Evolutionary conservation across 1,140 invertebrate genomes (phyloP).

Genomic region (Diabrotica undecimpunctata): DNA sequence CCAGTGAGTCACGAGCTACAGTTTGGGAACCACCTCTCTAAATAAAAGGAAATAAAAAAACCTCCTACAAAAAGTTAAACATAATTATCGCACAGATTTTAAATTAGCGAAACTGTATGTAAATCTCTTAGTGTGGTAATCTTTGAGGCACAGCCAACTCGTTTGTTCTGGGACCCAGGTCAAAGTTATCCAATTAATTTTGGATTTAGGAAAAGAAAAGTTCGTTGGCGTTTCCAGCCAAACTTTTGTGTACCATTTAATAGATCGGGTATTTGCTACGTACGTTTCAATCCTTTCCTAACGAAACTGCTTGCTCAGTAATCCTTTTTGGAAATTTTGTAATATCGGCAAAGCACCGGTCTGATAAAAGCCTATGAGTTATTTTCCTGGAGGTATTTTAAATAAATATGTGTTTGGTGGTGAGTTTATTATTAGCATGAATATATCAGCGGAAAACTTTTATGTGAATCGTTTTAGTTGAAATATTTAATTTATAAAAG

Average conservation of each 20-base stretch:
- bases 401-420: too few relatives aligned
- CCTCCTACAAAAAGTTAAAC: too few relatives aligned
- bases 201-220: slow-evolving; percentile 8
- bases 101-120: too few relatives aligned
- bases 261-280: slow-evolving; percentile 9
- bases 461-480: too few relatives aligned
- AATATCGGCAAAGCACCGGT: slow-evolving; percentile 2
- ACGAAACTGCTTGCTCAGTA: slow-evolving; percentile 10
- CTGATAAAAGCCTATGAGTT: not conserved
- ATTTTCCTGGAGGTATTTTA: not conserved
- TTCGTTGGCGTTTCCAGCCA: slow-evolving; percentile 7
- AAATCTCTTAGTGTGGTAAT: not conserved
- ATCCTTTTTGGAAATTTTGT: slow-evolving; percentile 16
- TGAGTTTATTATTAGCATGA: too few relatives aligned
- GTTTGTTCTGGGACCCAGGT: slow-evolving; percentile 12
- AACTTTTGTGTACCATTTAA: slow-evolving; percentile 8
- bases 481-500: too few relatives aligned
- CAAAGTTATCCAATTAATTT: slow-evolving; percentile 17
- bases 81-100: too few relatives aligned
- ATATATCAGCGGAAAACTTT: too few relatives aligned
- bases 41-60: too few relatives aligned
- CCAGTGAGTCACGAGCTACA: too few relatives aligned
- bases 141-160: slow-evolving; percentile 1
- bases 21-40: too few relatives aligned
- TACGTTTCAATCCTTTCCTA: slow-evolving; percentile 1